Conservation (phyloP, 2,888 invertebrate genomes). For the Andrena bucephala region DNA sequence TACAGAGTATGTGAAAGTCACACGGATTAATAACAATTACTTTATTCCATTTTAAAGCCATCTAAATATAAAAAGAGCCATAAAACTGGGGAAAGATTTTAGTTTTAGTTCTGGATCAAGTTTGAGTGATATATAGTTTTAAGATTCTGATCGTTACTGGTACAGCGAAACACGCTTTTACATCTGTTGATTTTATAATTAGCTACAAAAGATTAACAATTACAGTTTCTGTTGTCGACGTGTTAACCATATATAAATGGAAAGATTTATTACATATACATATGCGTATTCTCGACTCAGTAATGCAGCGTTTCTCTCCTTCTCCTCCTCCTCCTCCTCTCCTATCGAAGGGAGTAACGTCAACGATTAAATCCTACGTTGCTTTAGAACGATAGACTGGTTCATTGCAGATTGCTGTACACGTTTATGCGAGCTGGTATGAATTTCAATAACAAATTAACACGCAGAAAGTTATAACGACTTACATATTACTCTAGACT, state of each 20-base stretch:
- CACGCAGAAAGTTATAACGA: no score
- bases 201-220: constrained; percentile 38
- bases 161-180: background rate
- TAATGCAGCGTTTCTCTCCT: constrained; percentile 29
- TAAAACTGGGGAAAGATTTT: background rate
- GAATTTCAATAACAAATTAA: no score
- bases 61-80: background rate
- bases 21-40: constrained; percentile 29
- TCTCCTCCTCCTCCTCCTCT: no score
- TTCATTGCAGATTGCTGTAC: background rate
- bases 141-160: constrained; percentile 6
- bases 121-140: background rate
- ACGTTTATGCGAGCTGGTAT: no score
- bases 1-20: constrained; percentile 30
- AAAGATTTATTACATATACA: constrained; percentile 79
- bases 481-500: no score
- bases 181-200: constrained; percentile 14
- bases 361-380: constrained; percentile 31
- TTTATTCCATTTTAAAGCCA: constrained; percentile 8
- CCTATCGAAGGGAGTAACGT: no score
- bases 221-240: constrained; percentile 12
- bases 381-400: constrained; percentile 1
- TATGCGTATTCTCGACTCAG: constrained; percentile 77
- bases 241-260: constrained; percentile 15
- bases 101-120: constrained; percentile 2